Percentiles rank a stretch among this genome's conserved stretches.
These are phyloP conservation scores for Grantiella picta DNA, from an alignment of 2,113 vertebrate genomes.

Conservation along the genomic window DNA sequence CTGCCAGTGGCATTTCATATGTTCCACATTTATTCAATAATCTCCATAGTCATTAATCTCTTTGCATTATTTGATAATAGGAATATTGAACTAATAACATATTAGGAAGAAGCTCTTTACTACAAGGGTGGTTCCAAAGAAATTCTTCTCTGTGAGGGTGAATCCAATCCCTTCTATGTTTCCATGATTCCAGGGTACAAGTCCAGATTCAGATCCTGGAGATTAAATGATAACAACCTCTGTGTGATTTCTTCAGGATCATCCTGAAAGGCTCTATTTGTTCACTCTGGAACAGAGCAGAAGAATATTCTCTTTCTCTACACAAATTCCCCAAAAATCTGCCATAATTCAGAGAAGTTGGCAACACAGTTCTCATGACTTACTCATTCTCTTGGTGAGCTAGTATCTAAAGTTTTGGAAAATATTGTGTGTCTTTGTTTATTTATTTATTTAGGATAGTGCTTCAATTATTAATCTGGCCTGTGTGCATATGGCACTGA, in stretches of 20 bases:
- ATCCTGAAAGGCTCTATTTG: background rate
- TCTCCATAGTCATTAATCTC: background rate
- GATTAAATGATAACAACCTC: background rate
- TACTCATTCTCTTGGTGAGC: background rate
- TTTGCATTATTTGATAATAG: background rate
- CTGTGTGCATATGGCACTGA: background rate
- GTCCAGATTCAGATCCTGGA: background rate
- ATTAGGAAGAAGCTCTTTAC: background rate
- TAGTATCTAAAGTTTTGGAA: background rate
- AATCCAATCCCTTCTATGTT: background rate
- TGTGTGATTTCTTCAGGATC: background rate
- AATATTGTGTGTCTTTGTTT: background rate
- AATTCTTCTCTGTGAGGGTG: background rate
- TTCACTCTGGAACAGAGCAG: background rate
- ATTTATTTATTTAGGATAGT: background rate
- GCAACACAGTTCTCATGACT: background rate
- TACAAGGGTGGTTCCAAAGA: fast-evolving
- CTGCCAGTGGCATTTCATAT: background rate
- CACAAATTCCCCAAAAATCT: background rate
- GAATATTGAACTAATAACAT: background rate
- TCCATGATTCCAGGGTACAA: background rate
- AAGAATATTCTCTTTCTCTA: background rate
- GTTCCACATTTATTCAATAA: background rate
- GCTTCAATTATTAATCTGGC: background rate
- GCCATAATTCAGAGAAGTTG: background rate